A percentile compares a stretch with the other conserved stretches of the same genome.
phyloP scores from a whole-genome alignment of 2,113 vertebrate species.

The Xenopus tropicalis region UCB_Xtro_10.0 CM004446.2:56744001-56744500 shows the following conservation, averaged over 20 bases:
- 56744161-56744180: slow-evolving; percentile 24
- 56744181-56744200: slow-evolving; percentile 22
- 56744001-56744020: too few relatives aligned
- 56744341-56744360: slow-evolving; percentile 26
- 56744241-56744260: too few relatives aligned
- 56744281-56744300: slow-evolving; percentile 37
- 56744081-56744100: background rate
- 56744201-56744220: slow-evolving; percentile 17
- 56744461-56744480: too few relatives aligned
- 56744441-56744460: too few relatives aligned
- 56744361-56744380: slow-evolving; percentile 8
- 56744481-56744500: too few relatives aligned
- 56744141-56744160: background rate
- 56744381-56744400: too few relatives aligned
- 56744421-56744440: too few relatives aligned
- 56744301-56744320: slow-evolving; percentile 14
- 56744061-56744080: background rate
- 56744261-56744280: slow-evolving; percentile 17
- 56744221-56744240: slow-evolving; percentile 21
- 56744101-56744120: slow-evolving; percentile 19
- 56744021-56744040: too few relatives aligned
- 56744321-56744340: slow-evolving; percentile 19
- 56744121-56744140: slow-evolving; percentile 4
- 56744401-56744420: too few relatives aligned
- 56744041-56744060: too few relatives aligned